Base-by-base conservation (phyloP, 2,888 invertebrate genomes). In the Prosapia bicincta region DNA sequence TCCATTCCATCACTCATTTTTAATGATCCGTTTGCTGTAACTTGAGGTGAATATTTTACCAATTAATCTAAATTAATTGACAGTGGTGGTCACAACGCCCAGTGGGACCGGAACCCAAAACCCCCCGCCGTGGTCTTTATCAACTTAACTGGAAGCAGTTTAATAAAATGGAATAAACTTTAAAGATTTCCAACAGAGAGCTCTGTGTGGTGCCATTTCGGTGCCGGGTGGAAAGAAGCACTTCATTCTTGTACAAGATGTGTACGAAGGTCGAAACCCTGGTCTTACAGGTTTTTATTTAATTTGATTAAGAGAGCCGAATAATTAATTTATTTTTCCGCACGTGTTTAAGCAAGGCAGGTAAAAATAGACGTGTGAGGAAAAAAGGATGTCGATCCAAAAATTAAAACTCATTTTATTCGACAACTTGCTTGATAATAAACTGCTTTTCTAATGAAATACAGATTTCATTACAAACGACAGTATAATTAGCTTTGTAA, bases 21-120 rank as follows among this genome's bases (percentile, higher is more conserved):
- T 54, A 54, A 54, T 54, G 54, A 54, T 10, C 54, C 9, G 54
- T 54, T 54, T 54, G n/a, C 20, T 20, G 54, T 54, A 54, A 54
- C 54, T 54, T 54, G 54, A 54, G 54, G 54, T 54, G 54, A n/a
- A 54, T 54, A 54, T 54, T 54, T 54, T 54, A 54, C 54, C 54
- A 54, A 54, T 54, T 54, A 54, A 54, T 54, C 20, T 20, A 54
- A 54, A 54, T 54, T 54, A 54, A 54, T 54, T 54, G 54, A 20
- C 54, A 54, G 54, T 54, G 3, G 54, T 54, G 54, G 54, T 54
- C 54, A 54, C 54, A 54, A 54, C 54, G 54, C 54, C 54, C 54
- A 2, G 54, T 54, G 54, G 54, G 54, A 54, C 54, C 38, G 38
- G 38, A 38, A 38, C 38, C 38, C 38, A 38, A 54, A 54, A 54